A percentile compares a stretch with the other conserved stretches of the same genome.
Evolutionary conservation across 2,888 invertebrate species (phyloP).

Genomic region (Arctia plantaginis): DNA sequence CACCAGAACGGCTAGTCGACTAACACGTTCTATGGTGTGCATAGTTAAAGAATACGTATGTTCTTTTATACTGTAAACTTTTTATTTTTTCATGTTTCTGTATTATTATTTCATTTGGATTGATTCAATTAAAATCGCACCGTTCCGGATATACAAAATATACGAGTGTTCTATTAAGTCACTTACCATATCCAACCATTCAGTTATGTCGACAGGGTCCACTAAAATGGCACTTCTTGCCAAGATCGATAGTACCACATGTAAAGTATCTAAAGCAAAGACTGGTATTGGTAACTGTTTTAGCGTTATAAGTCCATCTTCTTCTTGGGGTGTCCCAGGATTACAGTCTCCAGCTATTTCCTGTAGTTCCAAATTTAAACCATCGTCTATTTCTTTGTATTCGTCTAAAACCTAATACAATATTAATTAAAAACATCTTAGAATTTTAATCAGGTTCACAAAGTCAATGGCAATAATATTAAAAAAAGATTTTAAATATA

Average conservation of each 20-base stretch:
- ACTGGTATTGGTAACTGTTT: slow-evolving; percentile 77
- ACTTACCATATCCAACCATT: slow-evolving; percentile 68
- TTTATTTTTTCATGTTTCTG: no score
- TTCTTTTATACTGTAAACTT: no score
- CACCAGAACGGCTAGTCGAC: no score
- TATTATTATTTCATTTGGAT: no score
- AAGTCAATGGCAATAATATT: background rate
- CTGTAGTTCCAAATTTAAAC: slow-evolving; percentile 67
- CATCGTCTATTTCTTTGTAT: slow-evolving; percentile 61
- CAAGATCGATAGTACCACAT: slow-evolving; percentile 70
- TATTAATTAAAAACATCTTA: background rate
- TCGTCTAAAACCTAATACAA: slow-evolving; percentile 62
- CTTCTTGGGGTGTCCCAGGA: slow-evolving; percentile 46
- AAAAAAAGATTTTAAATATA: no score
- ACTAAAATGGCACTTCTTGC: slow-evolving; percentile 63
- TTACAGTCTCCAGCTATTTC: slow-evolving; percentile 61
- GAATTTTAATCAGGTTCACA: background rate
- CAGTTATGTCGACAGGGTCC: slow-evolving; percentile 56
- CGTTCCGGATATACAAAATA: background rate
- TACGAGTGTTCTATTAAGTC: background rate
- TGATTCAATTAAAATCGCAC: background rate
- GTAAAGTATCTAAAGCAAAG: slow-evolving; percentile 73
- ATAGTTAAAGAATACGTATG: background rate
- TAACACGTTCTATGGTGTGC: no score
- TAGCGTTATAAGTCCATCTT: slow-evolving; percentile 67